Percentiles rank a stretch among this genome's conserved stretches.
These are phyloP conservation scores for Sula dactylatra DNA, from an alignment of 2,113 vertebrate genomes.

Conservation along the genomic window DNA sequence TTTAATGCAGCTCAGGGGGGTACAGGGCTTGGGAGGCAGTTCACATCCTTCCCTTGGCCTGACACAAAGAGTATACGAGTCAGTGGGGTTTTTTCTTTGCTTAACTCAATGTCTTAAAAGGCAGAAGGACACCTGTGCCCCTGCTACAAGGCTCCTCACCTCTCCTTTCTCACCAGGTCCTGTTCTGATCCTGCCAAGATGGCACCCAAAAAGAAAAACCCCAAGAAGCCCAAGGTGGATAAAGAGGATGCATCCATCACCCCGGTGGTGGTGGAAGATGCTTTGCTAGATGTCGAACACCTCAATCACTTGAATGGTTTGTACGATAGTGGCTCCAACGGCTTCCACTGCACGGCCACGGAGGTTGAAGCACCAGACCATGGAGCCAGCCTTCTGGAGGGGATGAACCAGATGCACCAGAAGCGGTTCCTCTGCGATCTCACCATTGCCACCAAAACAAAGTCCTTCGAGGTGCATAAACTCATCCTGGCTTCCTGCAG, in stretches of 20 bases:
- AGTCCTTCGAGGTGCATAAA: conserved; percentile 84
- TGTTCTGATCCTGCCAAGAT: background rate
- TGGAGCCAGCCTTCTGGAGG: conserved; percentile 76
- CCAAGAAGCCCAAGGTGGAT: conserved; percentile 40
- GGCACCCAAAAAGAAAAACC: conserved; percentile 84
- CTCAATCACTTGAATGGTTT: conserved; percentile 75
- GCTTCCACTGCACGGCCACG: conserved; percentile 70
- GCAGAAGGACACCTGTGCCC: background rate
- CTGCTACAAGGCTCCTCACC: background rate
- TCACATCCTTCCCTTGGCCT: background rate
- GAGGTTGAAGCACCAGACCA: conserved; percentile 73
- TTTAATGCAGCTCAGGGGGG: background rate
- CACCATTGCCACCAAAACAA: conserved; percentile 82
- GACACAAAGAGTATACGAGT: background rate
- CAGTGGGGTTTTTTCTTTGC: background rate
- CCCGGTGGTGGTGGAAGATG: conserved; percentile 51
- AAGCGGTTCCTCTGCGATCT: conserved; percentile 82
- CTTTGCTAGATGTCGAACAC: conserved; percentile 77
- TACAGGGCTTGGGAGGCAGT: background rate
- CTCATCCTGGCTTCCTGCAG: conserved; percentile 82
- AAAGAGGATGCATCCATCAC: conserved; percentile 48
- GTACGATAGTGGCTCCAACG: conserved; percentile 61
- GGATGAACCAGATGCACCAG: conserved; percentile 82
- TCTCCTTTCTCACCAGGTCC: background rate
- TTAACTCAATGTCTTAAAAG: background rate